phyloP scores from a whole-genome alignment of 2,797 vertebrate genomes.

The Molothrus ater region DNA sequence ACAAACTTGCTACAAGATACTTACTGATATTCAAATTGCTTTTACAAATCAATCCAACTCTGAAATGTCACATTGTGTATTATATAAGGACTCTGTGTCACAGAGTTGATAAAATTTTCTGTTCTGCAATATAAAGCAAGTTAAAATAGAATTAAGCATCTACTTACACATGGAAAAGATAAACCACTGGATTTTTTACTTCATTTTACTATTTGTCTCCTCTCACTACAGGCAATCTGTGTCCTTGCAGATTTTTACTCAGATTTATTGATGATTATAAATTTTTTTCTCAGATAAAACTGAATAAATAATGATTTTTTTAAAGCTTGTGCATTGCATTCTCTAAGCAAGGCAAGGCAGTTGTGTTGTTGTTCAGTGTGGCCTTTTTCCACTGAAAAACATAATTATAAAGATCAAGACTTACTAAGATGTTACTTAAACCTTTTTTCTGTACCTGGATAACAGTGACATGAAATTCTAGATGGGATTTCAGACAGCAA shows the following conservation, averaged over 20 bases:
- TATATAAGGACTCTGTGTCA: background rate
- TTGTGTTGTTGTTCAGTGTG: background rate
- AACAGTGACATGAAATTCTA: background rate
- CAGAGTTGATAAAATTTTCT: background rate
- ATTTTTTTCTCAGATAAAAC: background rate
- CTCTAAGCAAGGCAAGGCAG: background rate
- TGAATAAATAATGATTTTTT: background rate
- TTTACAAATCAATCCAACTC: background rate
- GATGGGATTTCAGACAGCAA: background rate
- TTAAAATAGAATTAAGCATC: background rate
- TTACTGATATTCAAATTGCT: background rate
- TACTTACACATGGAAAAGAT: background rate
- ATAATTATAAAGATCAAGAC: background rate
- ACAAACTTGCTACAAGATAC: background rate
- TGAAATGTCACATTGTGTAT: background rate
- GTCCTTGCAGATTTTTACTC: background rate
- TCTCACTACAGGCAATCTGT: background rate
- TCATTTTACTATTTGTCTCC: background rate
- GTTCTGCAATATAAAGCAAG: background rate
- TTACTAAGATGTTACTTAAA: background rate
- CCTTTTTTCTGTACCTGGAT: background rate
- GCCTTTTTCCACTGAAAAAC: background rate
- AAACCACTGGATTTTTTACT: background rate
- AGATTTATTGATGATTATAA: background rate
- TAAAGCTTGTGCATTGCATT: background rate